These are phyloP conservation scores for Andrena camellia DNA, from an alignment of 2,888 invertebrate genomes.

Conservation along the genomic window DNA sequence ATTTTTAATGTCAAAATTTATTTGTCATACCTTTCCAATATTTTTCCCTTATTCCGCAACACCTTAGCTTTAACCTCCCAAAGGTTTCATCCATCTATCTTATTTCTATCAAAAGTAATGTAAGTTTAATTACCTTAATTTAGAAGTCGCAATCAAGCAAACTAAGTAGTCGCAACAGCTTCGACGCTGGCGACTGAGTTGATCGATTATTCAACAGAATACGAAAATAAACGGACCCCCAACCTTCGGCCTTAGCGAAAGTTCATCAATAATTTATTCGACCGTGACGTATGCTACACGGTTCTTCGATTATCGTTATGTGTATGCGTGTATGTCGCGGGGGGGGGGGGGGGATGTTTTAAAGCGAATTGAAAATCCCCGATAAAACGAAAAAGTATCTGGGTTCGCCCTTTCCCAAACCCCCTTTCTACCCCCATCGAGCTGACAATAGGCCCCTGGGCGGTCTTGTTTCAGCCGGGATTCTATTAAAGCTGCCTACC, in stretches of 20 bases:
- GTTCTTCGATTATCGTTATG: conserved; percentile 8
- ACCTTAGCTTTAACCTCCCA: no score
- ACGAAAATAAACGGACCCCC: conserved; percentile 39
- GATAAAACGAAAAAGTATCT: conserved; percentile 17
- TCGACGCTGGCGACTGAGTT: not conserved
- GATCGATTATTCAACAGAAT: conserved; percentile 30
- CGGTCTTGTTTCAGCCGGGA: conserved; percentile 29
- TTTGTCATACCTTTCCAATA: no score
- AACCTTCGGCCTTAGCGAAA: conserved; percentile 12
- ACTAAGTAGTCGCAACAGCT: not conserved
- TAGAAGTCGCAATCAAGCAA: not conserved
- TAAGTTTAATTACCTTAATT: conserved; percentile 11
- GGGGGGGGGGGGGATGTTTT: conserved; percentile 9
- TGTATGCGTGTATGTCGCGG: not conserved
- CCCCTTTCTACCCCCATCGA: conserved; percentile 6
- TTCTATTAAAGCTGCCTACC: conserved; percentile 46
- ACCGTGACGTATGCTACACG: conserved; percentile 21
- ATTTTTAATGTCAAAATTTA: no score
- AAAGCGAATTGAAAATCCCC: conserved; percentile 30
- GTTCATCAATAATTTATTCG: conserved; percentile 41
- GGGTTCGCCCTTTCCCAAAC: not conserved
- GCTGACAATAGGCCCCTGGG: conserved; percentile 18
- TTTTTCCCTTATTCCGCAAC: no score
- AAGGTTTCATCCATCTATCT: no score
- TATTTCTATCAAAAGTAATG: not conserved